Conservation (phyloP, 2,113 vertebrate species). For the Perca schrenkii region DNA sequence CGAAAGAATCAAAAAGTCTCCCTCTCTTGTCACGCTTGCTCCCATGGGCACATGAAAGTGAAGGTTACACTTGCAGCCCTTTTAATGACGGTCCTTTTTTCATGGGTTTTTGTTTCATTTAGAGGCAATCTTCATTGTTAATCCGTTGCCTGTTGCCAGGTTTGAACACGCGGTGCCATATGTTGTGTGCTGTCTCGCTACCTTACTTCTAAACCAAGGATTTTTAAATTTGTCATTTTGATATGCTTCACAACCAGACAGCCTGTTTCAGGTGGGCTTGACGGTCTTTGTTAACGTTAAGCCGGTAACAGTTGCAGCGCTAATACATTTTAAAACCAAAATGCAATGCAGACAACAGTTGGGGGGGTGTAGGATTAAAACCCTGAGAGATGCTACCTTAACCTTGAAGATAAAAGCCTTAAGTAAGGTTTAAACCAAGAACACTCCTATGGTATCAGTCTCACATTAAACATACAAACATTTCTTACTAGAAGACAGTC, state of each 20-base stretch:
- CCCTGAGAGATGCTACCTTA: neutral
- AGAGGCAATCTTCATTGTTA: constrained; percentile 67
- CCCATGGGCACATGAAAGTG: constrained; percentile 81
- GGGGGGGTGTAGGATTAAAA: neutral
- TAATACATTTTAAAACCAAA: constrained; percentile 13
- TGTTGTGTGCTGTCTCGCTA: constrained; percentile 52
- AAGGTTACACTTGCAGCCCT: constrained; percentile 79
- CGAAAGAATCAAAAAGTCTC: constrained; percentile 69
- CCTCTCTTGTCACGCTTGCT: constrained; percentile 67
- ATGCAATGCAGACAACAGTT: neutral
- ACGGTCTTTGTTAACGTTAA: constrained; percentile 29
- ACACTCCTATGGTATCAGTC: neutral
- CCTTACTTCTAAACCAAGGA: constrained; percentile 69
- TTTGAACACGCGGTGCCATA: constrained; percentile 68
- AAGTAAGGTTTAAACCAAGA: constrained; percentile 6
- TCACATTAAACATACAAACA: constrained; percentile 36
- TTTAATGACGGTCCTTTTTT: constrained; percentile 66
- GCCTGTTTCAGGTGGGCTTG: constrained; percentile 42
- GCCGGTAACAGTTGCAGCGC: constrained; percentile 1
- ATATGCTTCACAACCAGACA: constrained; percentile 45
- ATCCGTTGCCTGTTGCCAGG: constrained; percentile 69
- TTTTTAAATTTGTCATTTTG: constrained; percentile 66
- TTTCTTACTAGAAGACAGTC: constrained; percentile 17
- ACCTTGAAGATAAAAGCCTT: constrained; percentile 11
- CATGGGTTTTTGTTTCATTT: constrained; percentile 60